These are phyloP conservation scores for Gracilinanus agilis DNA, from an alignment of 2,113 vertebrate species.

Conservation along the genomic window DNA sequence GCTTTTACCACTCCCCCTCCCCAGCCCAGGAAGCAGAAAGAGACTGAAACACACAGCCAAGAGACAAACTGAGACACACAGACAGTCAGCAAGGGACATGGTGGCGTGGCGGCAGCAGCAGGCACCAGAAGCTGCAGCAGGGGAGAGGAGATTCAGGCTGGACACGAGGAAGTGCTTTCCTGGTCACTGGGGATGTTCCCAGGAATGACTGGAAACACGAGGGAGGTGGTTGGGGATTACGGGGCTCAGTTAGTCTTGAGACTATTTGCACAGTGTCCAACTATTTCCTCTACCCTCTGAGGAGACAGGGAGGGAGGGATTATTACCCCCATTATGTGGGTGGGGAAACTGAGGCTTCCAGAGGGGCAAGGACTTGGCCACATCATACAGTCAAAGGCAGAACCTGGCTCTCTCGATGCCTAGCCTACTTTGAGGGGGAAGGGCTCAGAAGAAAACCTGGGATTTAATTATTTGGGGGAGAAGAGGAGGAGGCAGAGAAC, in stretches of 20 bases:
- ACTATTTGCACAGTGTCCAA: background rate
- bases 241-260: background rate
- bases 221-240: background rate
- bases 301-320: background rate
- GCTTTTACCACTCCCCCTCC: background rate
- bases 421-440: background rate
- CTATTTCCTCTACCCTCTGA: background rate
- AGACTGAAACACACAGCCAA: background rate
- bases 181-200: background rate
- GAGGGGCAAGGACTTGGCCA: background rate
- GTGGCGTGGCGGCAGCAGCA: background rate
- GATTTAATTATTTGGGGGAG: background rate
- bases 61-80: constrained; percentile 42
- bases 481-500: background rate
- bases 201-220: background rate
- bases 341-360: background rate
- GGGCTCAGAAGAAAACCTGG: background rate
- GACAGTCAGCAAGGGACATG: background rate
- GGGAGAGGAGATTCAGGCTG: constrained; percentile 18
- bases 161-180: constrained; percentile 35
- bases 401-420: too few relatives aligned
- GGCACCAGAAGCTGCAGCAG: constrained; percentile 13
- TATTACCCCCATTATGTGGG: background rate
- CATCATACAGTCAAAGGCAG: background rate
- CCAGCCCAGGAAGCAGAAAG: background rate